Conservation (phyloP, 2,888 invertebrate genomes). For the Euspilapteryx auroguttella region DNA sequence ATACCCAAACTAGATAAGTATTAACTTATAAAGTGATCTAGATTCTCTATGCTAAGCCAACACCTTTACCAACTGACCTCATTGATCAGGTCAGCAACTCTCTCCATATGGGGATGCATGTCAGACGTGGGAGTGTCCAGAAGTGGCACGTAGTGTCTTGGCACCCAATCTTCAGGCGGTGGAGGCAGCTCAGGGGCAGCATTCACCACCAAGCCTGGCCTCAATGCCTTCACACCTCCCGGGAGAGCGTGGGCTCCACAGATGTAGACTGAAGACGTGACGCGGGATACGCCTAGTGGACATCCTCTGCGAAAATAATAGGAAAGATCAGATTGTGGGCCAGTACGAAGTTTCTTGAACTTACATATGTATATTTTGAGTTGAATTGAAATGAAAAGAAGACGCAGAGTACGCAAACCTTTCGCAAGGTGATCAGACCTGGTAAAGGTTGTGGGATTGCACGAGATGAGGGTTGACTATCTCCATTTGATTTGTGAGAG, state of each 20-base stretch:
- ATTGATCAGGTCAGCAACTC: slow-evolving; percentile 75
- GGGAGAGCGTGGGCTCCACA: slow-evolving; percentile 79
- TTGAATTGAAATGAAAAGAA: no score
- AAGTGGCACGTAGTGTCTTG: slow-evolving; percentile 70
- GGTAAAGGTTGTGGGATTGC: background rate
- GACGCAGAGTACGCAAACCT: no score
- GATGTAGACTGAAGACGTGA: slow-evolving; percentile 74
- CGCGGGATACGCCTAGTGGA: slow-evolving; percentile 67
- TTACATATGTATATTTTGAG: no score
- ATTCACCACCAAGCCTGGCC: slow-evolving; percentile 79
- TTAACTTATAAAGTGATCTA: background rate
- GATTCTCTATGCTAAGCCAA: background rate
- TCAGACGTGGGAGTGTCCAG: slow-evolving; percentile 75
- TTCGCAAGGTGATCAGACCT: no score
- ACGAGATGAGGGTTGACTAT: no score
- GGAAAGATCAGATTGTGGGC: no score
- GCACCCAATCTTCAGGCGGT: slow-evolving; percentile 60
- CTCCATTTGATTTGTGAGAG: background rate
- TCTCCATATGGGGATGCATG: slow-evolving; percentile 75
- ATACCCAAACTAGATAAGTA: no score
- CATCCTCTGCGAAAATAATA: slow-evolving; percentile 48
- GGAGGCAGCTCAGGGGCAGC: slow-evolving; percentile 83
- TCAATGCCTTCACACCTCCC: slow-evolving; percentile 66
- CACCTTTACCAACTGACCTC: slow-evolving; percentile 43
- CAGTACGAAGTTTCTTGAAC: no score